phyloP scores from a whole-genome alignment of 1,140 invertebrate species.

The Dryas iulia region DNA sequence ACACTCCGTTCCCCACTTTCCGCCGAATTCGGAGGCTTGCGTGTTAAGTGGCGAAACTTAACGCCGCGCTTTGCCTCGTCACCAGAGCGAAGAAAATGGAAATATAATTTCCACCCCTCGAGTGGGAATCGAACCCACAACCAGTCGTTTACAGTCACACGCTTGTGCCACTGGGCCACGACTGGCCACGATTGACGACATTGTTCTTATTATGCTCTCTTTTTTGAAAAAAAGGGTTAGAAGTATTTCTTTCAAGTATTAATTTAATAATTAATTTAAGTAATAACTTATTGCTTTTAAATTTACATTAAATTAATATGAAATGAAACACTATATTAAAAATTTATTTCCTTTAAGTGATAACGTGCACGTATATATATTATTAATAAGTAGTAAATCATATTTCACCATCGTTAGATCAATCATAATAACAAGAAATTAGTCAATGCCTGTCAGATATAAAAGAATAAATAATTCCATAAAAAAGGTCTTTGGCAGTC shows the following conservation, averaged over 20 bases:
- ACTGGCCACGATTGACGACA: background rate
- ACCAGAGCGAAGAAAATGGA: background rate
- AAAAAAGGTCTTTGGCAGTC: conserved; percentile 2
- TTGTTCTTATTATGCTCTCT: background rate
- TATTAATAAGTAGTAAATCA: background rate
- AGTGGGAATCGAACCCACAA: background rate
- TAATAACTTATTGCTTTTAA: no score
- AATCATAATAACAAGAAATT: conserved; percentile 9
- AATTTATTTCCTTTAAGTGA: no score
- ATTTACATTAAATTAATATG: no score
- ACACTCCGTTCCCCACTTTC: background rate
- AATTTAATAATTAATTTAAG: no score
- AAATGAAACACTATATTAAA: no score
- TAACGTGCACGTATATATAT: no score
- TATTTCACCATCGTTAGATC: conserved; percentile 1
- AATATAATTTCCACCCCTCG: background rate
- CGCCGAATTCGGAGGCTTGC: background rate
- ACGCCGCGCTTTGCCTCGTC: background rate
- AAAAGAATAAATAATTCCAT: conserved; percentile 4
- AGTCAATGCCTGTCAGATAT: conserved; percentile 3
- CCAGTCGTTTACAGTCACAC: background rate
- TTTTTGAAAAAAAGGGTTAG: no score
- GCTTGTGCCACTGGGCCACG: background rate
- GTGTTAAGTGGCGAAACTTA: background rate
- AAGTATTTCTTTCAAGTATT: no score